Evolutionary conservation across 2,797 vertebrate genomes (phyloP).

Genomic region (Galaxias olidus): DNA sequence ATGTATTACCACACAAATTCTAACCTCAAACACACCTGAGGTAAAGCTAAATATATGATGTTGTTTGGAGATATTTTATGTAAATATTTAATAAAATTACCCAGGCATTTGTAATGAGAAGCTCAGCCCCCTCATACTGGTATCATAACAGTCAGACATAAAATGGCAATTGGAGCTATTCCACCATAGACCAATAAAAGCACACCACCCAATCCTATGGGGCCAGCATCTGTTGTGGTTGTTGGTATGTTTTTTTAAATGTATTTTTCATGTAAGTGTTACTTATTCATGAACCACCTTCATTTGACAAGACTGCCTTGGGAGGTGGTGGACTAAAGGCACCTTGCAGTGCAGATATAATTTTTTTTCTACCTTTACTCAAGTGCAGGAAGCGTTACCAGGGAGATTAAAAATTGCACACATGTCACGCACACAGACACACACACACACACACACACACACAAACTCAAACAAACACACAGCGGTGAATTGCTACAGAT

Average conservation of each 20-base stretch:
- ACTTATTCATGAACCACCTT: not conserved
- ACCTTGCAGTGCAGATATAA: slow-evolving; percentile 19
- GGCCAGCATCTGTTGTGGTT: not conserved
- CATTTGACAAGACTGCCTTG: slow-evolving; percentile 1
- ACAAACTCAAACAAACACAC: not conserved
- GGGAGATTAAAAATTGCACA: not conserved
- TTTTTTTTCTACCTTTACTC: not conserved
- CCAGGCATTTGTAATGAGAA: no score
- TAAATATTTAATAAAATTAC: no score
- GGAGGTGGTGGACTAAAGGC: not conserved
- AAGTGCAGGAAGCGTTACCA: not conserved
- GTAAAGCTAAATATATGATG: no score
- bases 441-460: not conserved
- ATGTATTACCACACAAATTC: no score
- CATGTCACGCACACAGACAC: not conserved
- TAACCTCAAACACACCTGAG: no score
- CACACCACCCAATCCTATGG: not conserved
- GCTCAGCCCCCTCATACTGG: no score
- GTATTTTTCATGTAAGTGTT: not conserved
- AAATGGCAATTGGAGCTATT: no score
- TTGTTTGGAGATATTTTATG: no score
- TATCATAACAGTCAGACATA: no score
- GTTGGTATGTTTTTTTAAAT: not conserved
- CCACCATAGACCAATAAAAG: no score
- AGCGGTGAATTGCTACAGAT: no score